Evolutionary conservation across 2,797 vertebrate genomes (phyloP), one percentile per base, ranked within the genome.

Genomic region (Lemur catta): DNA sequence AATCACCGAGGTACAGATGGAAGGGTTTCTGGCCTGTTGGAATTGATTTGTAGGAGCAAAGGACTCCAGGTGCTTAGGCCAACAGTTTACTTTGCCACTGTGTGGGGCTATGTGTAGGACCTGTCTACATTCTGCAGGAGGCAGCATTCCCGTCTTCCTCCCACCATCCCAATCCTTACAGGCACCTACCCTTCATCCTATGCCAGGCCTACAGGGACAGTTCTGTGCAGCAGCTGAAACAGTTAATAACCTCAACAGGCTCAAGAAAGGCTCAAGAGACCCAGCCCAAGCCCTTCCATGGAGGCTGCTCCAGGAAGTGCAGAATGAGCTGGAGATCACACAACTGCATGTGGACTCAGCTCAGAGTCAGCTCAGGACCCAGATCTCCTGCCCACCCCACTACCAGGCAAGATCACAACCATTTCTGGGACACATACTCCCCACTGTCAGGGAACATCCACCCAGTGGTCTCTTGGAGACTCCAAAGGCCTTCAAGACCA

Each of bases 401-500:
- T 75, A 41, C 57, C 28, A 76, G 80, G 14, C 41, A 33, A 57
- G n/a, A n/a, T 74, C 9, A 43, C 11, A 14, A 57, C 57, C 72
- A 67, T 14, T 35, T 78, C 63, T 80, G n/a, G 87, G 78, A 74
- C 30, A 85, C 0, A 35, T 6, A 41, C 33, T 71, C 48, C n/a
- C 20, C 35, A 69, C 4, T 35, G 38, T 35, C 38, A 18, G 61
- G 63, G n/a, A 50, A 38, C 55, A 67, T 26, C 65, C 28, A 91
- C 33, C 63, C 43, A 30, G 61, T 46, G 22, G 69, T 84, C 71
- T 91, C 67, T 38, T 35, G 26, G 91, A 92, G 65, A 84, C 28
- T 48, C 57, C 63, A 91, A 92, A 93, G n/a, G n/a, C n/a, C 84
- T 84, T 94, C 46, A 86, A 95, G 52, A 86, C 30, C 85, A 50